Conservation (phyloP, 2,888 invertebrate genomes). For the Amiota communis region DNA sequence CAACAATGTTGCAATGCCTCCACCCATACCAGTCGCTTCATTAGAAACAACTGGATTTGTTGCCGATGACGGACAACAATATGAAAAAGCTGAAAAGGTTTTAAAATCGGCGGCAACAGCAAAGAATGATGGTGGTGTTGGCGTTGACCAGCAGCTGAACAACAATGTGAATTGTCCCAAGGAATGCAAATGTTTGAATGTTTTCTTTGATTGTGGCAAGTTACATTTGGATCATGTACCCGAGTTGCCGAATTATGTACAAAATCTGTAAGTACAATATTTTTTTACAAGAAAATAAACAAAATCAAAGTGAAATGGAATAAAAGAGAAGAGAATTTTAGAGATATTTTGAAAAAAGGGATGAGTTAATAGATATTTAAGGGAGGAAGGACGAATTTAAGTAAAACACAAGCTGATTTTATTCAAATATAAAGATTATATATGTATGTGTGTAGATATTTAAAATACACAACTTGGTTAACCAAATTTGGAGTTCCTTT, state of each 20-base stretch:
- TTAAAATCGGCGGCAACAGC: slow-evolving; percentile 49
- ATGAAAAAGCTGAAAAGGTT: slow-evolving; percentile 65
- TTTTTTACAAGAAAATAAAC: slow-evolving; percentile 6
- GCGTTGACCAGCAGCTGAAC: slow-evolving; percentile 11
- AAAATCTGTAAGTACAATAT: slow-evolving; percentile 78
- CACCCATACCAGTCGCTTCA: slow-evolving; percentile 46
- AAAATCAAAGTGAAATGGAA: background rate
- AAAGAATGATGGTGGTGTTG: no score
- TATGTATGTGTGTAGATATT: no score
- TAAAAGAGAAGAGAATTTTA: background rate
- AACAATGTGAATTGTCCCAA: slow-evolving; percentile 76
- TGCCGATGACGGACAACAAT: slow-evolving; percentile 68
- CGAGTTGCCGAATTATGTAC: slow-evolving; percentile 84
- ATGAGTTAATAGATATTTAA: background rate
- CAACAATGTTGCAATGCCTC: slow-evolving; percentile 2
- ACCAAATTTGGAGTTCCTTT: no score
- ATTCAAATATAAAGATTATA: no score
- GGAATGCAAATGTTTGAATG: slow-evolving; percentile 81
- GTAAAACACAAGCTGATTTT: no score
- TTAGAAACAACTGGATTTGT: slow-evolving; percentile 68
- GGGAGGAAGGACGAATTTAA: no score
- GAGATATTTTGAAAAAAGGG: background rate
- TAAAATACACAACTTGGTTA: no score
- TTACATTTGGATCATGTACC: slow-evolving; percentile 82
- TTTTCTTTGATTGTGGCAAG: slow-evolving; percentile 84